Conservation (phyloP, 2,797 vertebrate species). For the Typhlichthys subterraneus region DNA sequence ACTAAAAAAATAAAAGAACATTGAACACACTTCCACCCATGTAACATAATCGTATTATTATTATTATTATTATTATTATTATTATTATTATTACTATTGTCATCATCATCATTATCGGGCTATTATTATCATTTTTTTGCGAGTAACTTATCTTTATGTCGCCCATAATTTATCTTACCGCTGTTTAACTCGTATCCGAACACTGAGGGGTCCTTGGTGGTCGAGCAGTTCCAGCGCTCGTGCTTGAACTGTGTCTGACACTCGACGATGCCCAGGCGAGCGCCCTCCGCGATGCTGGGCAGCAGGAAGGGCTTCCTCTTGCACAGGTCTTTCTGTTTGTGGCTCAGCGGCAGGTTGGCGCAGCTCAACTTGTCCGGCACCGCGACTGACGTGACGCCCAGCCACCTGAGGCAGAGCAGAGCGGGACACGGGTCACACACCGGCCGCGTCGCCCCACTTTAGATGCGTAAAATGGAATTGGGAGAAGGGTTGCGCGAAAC, state of each 20-base stretch:
- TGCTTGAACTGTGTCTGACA: constrained; percentile 91
- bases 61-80: too few species aligned
- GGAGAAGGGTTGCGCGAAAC: too few species aligned
- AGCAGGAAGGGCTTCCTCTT: constrained; percentile 84
- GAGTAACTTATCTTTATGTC: too few species aligned
- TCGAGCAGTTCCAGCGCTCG: constrained; percentile 93
- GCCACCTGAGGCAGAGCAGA: constrained; percentile 78
- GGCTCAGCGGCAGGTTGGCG: constrained; percentile 77
- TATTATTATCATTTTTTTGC: too few species aligned
- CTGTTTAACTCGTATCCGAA: constrained; percentile 85
- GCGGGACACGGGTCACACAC: not conserved
- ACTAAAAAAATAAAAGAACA: not conserved
- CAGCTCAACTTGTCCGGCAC: constrained; percentile 83
- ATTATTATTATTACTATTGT: too few species aligned
- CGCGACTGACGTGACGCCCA: constrained; percentile 85
- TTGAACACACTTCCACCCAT: not conserved
- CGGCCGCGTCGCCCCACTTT: not conserved
- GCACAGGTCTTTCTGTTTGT: constrained; percentile 87
- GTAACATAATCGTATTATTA: too few species aligned
- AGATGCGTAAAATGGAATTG: too few species aligned
- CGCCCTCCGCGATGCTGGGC: constrained; percentile 86
- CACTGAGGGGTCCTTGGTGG: constrained; percentile 58
- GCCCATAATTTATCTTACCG: constrained; percentile 75
- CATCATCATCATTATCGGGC: too few species aligned
- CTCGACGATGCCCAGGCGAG: constrained; percentile 86